phyloP scores from a whole-genome alignment of 2,888 invertebrate species.

The Euclidia mi region DNA sequence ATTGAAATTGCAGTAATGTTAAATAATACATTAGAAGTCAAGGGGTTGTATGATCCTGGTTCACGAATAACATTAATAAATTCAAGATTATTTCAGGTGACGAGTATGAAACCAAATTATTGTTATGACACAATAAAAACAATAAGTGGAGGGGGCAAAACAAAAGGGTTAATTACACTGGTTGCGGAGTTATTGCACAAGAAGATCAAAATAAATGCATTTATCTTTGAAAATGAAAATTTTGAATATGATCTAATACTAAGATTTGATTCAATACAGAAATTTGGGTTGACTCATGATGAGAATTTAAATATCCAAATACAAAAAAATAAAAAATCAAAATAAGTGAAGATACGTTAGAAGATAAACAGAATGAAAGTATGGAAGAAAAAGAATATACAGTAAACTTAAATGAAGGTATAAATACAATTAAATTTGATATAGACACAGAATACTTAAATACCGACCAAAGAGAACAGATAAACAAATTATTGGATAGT shows the following conservation, averaged over 20 bases:
- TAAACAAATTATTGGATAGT: neutral
- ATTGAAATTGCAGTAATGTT: constrained; percentile 13
- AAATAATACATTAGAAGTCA: neutral
- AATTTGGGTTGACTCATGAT: neutral
- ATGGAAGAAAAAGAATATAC: no score
- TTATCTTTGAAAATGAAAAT: neutral
- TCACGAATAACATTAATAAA: neutral
- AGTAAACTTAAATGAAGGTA: no score
- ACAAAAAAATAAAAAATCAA: neutral
- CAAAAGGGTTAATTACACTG: neutral
- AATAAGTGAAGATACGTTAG: neutral
- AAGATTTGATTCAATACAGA: neutral
- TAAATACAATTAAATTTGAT: no score
- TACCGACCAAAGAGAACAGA: no score
- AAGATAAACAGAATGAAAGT: no score
- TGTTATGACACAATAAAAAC: neutral
- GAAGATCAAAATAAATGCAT: neutral
- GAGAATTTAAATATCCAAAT: neutral
- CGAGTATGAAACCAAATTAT: neutral
- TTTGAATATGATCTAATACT: neutral
- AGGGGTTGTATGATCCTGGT: neutral
- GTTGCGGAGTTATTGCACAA: neutral
- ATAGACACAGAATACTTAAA: no score
- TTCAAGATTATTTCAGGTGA: neutral
- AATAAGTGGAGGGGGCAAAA: neutral